These are phyloP conservation scores for Bungarus multicinctus DNA, from an alignment of 2,113 vertebrate species.

Conservation along the genomic window DNA sequence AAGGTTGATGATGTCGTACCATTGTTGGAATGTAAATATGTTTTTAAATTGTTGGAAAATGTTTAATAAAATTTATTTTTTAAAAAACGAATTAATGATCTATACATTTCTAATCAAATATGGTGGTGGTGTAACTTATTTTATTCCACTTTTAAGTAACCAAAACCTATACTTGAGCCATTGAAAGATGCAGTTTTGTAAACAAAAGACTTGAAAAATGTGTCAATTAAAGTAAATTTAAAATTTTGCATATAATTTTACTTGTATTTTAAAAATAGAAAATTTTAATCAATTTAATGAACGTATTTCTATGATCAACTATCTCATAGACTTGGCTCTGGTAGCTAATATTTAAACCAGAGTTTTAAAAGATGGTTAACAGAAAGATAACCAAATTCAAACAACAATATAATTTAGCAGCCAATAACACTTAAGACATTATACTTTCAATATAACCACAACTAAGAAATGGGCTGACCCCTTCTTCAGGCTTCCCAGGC, in stretches of 20 bases:
- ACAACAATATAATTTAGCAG: not conserved
- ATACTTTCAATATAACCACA: not conserved
- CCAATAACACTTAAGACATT: not conserved
- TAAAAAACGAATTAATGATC: not conserved
- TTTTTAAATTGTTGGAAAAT: too few species aligned
- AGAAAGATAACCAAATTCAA: not conserved
- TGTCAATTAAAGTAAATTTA: not conserved
- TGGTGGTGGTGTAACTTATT: not conserved
- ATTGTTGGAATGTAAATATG: too few species aligned
- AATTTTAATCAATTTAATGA: not conserved
- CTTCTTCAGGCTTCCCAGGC: not conserved
- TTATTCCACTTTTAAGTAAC: conserved; percentile 2
- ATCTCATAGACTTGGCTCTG: not conserved
- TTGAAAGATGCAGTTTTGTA: conserved; percentile 3
- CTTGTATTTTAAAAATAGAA: not conserved
- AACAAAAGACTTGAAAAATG: not conserved
- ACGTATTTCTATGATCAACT: not conserved
- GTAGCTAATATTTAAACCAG: not conserved
- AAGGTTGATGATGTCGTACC: too few species aligned
- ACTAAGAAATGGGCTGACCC: not conserved
- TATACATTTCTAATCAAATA: conserved; percentile 11
- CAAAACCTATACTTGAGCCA: not conserved
- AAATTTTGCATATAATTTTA: not conserved
- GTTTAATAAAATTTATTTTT: too few species aligned
- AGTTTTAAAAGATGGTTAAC: not conserved